Evolutionary conservation across 2,888 invertebrate species (phyloP).

Genomic region (Pyralis farinalis): DNA sequence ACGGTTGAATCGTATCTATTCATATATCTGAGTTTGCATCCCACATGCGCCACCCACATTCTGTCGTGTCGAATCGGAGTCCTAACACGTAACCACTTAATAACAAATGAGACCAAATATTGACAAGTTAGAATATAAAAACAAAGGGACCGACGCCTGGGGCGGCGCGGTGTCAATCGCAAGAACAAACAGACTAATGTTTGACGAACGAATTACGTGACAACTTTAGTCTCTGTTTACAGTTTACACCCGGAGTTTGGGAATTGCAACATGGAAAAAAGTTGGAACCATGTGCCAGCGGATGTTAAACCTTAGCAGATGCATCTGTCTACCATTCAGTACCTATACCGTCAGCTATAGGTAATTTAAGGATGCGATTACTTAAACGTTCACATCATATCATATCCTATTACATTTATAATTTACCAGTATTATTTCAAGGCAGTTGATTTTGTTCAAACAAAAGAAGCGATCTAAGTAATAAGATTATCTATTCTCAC

Average conservation of each 20-base stretch:
- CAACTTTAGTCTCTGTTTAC: constrained; percentile 57
- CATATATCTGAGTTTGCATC: constrained; percentile 14
- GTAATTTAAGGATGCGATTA: constrained; percentile 4
- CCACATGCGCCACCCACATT: constrained; percentile 52
- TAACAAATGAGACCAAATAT: constrained; percentile 75
- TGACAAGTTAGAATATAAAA: constrained; percentile 63
- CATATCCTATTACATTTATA: neutral
- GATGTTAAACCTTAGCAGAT: constrained; percentile 9
- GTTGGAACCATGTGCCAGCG: constrained; percentile 14
- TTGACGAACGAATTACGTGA: constrained; percentile 76
- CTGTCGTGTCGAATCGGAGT: neutral
- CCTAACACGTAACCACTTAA: constrained; percentile 32
- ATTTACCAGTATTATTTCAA: too few relatives aligned
- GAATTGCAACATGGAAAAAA: constrained; percentile 42
- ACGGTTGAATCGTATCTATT: constrained; percentile 20
- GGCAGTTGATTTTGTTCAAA: too few relatives aligned
- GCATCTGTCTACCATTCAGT: too few relatives aligned
- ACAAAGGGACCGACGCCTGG: constrained; percentile 63
- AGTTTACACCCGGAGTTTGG: constrained; percentile 48
- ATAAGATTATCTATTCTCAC: too few relatives aligned
- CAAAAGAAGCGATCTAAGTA: too few relatives aligned
- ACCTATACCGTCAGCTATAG: neutral
- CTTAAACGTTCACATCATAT: neutral
- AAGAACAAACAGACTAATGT: constrained; percentile 67
- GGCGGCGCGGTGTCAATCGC: constrained; percentile 73